These are phyloP conservation scores for Otolemur crassicaudatus DNA, from an alignment of 2,797 vertebrate genomes.

Conservation along the genomic window DNA sequence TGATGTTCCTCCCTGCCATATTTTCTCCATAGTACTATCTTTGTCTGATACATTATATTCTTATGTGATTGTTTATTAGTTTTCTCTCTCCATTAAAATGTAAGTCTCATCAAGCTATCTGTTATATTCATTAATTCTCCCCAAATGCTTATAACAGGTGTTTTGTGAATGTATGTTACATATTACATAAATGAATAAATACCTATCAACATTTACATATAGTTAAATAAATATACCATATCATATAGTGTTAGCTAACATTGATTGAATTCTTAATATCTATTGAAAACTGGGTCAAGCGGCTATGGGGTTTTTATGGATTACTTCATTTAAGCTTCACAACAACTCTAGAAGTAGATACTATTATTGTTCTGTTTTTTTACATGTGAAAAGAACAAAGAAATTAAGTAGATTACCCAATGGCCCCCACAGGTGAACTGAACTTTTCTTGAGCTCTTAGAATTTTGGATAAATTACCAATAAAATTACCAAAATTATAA, in stretches of 20 bases:
- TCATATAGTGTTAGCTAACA: background rate
- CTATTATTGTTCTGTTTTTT: background rate
- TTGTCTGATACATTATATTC: background rate
- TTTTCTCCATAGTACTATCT: background rate
- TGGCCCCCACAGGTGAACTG: background rate
- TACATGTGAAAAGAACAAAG: constrained; percentile 23
- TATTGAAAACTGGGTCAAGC: background rate
- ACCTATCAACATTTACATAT: background rate
- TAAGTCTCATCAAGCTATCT: background rate
- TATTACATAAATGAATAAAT: constrained; percentile 29
- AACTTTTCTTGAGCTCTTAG: background rate
- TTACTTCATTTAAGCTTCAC: background rate
- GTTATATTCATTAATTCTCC: background rate
- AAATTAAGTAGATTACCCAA: background rate
- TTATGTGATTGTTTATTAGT: background rate
- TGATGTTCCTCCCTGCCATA: background rate
- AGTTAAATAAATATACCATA: background rate
- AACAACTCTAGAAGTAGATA: background rate
- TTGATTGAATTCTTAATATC: background rate
- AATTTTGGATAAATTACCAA: background rate
- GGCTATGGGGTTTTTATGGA: background rate
- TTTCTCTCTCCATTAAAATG: background rate
- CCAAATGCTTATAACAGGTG: background rate
- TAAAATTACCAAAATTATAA: background rate
- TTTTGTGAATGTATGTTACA: constrained; percentile 26